These are phyloP conservation scores for Campylomormyrus numenius DNA, from an alignment of 2,113 vertebrate species.

Conservation along the genomic window DNA sequence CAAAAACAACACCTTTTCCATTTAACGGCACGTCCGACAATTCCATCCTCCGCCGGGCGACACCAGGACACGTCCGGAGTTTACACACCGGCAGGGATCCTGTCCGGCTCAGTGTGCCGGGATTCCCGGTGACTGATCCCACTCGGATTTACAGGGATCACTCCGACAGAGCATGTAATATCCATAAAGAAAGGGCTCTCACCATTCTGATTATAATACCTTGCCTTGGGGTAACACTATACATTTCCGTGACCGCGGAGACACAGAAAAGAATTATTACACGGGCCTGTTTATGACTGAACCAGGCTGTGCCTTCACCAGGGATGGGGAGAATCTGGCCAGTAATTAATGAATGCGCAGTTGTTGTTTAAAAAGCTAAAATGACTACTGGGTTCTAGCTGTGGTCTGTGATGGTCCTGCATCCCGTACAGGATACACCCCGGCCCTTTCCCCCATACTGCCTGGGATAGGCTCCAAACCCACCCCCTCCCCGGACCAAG, in stretches of 20 bases:
- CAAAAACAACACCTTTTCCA: not conserved
- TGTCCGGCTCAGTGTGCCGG: not conserved
- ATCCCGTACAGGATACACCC: not conserved
- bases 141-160: not conserved
- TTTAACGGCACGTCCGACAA: not conserved
- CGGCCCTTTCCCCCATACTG: not conserved
- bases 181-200: conserved; percentile 7
- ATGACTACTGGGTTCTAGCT: not conserved
- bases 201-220: not conserved
- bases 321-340: not conserved
- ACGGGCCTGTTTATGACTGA: conserved; percentile 9
- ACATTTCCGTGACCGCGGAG: conserved; percentile 7
- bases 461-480: not conserved
- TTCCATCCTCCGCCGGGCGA: not conserved
- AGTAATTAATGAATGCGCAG: not conserved
- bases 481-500: not conserved
- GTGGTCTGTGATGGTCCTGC: not conserved
- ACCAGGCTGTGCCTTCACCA: not conserved
- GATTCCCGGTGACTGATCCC: not conserved
- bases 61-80: not conserved
- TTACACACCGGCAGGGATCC: not conserved
- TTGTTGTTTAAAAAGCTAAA: not conserved
- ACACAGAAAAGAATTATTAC: conserved; percentile 6
- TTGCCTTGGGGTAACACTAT: conserved; percentile 23
- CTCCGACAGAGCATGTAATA: conserved; percentile 1